Base-by-base conservation (phyloP, 1,140 invertebrate genomes). In the Lasioglossum baleicum region DNA sequence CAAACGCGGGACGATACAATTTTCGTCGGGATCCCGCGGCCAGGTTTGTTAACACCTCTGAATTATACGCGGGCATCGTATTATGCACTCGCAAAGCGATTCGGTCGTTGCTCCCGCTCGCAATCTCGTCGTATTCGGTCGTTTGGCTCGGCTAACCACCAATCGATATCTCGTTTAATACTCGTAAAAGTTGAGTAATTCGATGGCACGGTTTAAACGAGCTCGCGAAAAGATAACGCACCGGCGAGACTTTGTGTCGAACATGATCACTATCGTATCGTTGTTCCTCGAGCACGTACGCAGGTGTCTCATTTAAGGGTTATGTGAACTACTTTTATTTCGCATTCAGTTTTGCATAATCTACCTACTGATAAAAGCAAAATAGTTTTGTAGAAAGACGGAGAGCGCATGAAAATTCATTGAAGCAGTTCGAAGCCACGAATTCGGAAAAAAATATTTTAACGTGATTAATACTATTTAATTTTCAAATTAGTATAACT, bases 161-260 rank as follows among this genome's bases (percentile, higher is more conserved):
- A 89, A 90, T 90, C 89, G 87, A 91, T 90, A 90, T 86, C 78
- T 84, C 75, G 74, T 87, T 90, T 87, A 87, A 90, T 87, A 89
- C 80, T 80, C 78, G 61, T 61, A 86, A 88, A 84, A 82, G 83
- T 75, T 89, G 83, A 88, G 89, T 90, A 88, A 90, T 89, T 88
- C 67, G 72, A 65, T 26, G 65, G 40, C 31, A 11, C 44, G 22
- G 42, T 68, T 84, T 26, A 60, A 63, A 79, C 48, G 60, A 40
- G 15, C 1, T 31, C 2, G 17, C 7, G 48, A 22, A 72, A 67
- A 75, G 70, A 77, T 77, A 75, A 58, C 31, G 20, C 48, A 53
- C 51, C 44, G 10, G 35, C 15, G 10, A 13, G 20, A 26, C 22
- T 63, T 11, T 26, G 22, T 2, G 17, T 15, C 31, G 20, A 58